A percentile compares a stretch with the other conserved stretches of the same genome.
phyloP scores from a whole-genome alignment of 1,140 invertebrate genomes.

The Drosophila auraria region DNA sequence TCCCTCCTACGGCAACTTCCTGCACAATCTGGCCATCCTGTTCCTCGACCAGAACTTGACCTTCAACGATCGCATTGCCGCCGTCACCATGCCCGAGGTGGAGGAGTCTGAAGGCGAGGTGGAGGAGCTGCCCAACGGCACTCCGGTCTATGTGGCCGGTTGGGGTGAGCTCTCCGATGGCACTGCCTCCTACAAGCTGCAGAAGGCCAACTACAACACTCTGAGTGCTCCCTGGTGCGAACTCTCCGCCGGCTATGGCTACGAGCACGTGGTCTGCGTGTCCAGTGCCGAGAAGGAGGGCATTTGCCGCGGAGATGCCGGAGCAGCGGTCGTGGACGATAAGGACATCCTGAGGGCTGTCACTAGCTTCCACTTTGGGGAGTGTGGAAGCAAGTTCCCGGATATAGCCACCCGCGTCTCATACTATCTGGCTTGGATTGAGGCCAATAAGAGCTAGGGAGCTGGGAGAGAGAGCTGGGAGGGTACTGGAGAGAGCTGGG shows the following conservation, averaged over 20 bases:
- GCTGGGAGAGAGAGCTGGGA: no score
- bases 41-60: slow-evolving; percentile 68
- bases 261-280: slow-evolving; percentile 59
- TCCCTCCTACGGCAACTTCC: slow-evolving; percentile 73
- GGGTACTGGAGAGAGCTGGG: background rate
- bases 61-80: slow-evolving; percentile 75
- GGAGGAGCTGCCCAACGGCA: slow-evolving; percentile 52
- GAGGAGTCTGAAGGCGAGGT: slow-evolving; percentile 20
- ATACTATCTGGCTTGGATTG: slow-evolving; percentile 69
- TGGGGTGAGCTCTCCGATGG: slow-evolving; percentile 71
- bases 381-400: slow-evolving; percentile 69
- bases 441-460: slow-evolving; percentile 23
- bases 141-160: slow-evolving; percentile 62
- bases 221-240: slow-evolving; percentile 62
- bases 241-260: slow-evolving; percentile 66
- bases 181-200: slow-evolving; percentile 61
- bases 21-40: slow-evolving; percentile 86
- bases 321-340: slow-evolving; percentile 60
- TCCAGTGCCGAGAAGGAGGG: slow-evolving; percentile 58
- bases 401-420: slow-evolving; percentile 56
- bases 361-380: slow-evolving; percentile 71
- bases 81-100: slow-evolving; percentile 56
- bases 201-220: slow-evolving; percentile 59
- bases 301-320: slow-evolving; percentile 72
- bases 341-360: slow-evolving; percentile 41